Percentiles rank a stretch among this genome's conserved stretches.
Conservation (phyloP, 1,140 invertebrate genomes). For the Popillia japonica region DNA sequence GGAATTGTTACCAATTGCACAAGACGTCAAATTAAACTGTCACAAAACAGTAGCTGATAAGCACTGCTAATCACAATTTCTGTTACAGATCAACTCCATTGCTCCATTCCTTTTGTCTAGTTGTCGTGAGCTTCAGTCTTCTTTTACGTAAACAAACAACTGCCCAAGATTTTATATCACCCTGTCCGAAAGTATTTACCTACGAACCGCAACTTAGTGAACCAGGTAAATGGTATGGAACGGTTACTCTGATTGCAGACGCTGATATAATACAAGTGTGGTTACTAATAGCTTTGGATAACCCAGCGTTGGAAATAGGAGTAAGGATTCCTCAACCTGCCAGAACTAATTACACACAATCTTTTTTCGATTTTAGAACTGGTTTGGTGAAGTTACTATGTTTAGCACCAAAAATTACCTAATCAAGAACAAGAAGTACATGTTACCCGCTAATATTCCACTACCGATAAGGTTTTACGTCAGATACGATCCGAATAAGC, state of each 20-base stretch:
- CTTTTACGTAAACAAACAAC: neutral
- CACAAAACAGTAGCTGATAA: no score
- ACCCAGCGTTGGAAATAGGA: slow-evolving; percentile 50
- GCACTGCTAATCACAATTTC: no score
- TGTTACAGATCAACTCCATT: neutral
- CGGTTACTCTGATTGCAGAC: slow-evolving; percentile 49
- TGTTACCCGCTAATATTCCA: slow-evolving; percentile 50
- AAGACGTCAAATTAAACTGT: no score
- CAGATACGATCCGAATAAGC: slow-evolving; percentile 52
- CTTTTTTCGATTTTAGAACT: slow-evolving; percentile 54
- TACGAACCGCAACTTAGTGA: slow-evolving; percentile 58
- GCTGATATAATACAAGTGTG: slow-evolving; percentile 52
- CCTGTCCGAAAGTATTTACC: slow-evolving; percentile 61
- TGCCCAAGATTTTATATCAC: slow-evolving; percentile 46
- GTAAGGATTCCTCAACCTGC: no score
- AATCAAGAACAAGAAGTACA: slow-evolving; percentile 54
- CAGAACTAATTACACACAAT: neutral
- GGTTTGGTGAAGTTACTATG: slow-evolving; percentile 58
- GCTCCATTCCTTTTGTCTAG: neutral
- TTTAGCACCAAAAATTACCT: slow-evolving; percentile 56
- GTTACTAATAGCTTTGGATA: slow-evolving; percentile 51
- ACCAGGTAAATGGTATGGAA: slow-evolving; percentile 55
- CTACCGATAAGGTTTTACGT: slow-evolving; percentile 55
- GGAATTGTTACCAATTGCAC: no score
- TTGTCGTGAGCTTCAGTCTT: neutral